These are phyloP conservation scores for Chiroxiphia lanceolata DNA, from an alignment of 2,797 vertebrate genomes.

Conservation along the genomic window DNA sequence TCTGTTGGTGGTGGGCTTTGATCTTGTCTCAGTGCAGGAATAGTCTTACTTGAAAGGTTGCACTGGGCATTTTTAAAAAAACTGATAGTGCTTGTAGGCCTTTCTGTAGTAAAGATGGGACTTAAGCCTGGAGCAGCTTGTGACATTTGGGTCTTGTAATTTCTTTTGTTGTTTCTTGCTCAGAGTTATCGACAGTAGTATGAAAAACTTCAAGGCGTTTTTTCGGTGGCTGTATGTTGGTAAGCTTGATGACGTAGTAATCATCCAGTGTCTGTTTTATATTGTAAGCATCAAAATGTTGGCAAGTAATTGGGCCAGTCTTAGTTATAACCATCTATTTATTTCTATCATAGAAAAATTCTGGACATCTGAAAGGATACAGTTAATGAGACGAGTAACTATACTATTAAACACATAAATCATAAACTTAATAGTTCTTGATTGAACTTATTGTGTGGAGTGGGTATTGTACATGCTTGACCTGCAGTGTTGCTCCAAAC, in stretches of 20 bases:
- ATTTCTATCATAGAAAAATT: neutral
- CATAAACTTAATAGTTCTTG: neutral
- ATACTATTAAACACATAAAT: neutral
- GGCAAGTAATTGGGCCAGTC: neutral
- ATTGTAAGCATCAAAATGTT: neutral
- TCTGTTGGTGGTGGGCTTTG: neutral
- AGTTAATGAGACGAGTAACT: neutral
- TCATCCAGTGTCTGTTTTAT: neutral
- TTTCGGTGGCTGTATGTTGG: constrained; percentile 98
- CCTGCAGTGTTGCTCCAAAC: neutral
- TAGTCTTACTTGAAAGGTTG: neutral
- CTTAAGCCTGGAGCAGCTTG: neutral
- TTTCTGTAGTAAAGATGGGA: neutral
- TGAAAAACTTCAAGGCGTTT: constrained; percentile 99
- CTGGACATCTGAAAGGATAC: neutral
- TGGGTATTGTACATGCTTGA: neutral
- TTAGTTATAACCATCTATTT: neutral
- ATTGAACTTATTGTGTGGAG: neutral
- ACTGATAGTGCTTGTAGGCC: neutral
- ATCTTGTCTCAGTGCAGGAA: neutral
- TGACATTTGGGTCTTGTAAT: neutral
- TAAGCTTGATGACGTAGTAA: constrained; percentile 74
- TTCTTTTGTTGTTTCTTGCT: constrained; percentile 45
- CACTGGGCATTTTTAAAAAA: neutral
- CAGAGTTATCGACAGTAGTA: constrained; percentile 98